Evolutionary conservation across 2,888 invertebrate species (phyloP).

Genomic region (Dione vanillae): DNA sequence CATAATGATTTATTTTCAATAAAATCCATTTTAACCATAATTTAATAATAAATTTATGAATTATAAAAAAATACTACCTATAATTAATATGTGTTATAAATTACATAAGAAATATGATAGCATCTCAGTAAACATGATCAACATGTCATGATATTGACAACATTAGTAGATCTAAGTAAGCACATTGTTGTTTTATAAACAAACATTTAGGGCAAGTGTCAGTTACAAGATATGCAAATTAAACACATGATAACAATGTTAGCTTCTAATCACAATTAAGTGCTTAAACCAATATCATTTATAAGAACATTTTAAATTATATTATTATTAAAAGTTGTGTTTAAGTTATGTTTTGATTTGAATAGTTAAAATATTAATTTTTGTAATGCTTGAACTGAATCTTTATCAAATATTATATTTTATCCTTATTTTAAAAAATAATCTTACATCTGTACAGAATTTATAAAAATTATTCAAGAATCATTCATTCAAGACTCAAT

Average conservation of each 20-base stretch:
- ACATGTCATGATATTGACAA: constrained; percentile 28
- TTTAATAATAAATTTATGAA: no score
- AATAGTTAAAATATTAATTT: no score
- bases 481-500: no score
- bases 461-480: no score
- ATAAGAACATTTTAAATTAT: neutral
- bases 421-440: no score
- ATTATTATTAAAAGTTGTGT: neutral
- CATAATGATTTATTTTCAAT: no score
- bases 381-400: no score
- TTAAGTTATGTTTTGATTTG: neutral
- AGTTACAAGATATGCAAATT: constrained; percentile 46
- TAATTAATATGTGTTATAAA: constrained; percentile 3
- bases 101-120: constrained; percentile 40
- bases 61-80: neutral
- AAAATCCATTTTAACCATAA: no score
- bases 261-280: constrained; percentile 3
- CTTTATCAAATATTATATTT: no score
- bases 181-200: constrained; percentile 52
- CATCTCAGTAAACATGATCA: constrained; percentile 41
- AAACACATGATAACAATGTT: constrained; percentile 38
- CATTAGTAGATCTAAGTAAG: constrained; percentile 50
- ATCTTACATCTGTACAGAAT: no score
- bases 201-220: constrained; percentile 55
- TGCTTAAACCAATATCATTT: neutral